Conservation (phyloP, 2,797 vertebrate genomes). For the Gobio occitaniae region DNA sequence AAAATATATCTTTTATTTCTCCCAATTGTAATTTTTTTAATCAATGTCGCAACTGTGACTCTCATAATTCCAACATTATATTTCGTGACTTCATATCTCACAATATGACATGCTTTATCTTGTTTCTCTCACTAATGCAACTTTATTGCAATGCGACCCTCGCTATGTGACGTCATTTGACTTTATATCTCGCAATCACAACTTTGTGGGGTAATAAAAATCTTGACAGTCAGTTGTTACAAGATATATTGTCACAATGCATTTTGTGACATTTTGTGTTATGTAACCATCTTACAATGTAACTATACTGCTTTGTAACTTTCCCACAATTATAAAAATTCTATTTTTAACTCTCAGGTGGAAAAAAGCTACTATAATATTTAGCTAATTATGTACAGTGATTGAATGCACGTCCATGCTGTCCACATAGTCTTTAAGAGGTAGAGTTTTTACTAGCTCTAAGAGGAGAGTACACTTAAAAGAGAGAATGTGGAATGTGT, state of each 20-base stretch:
- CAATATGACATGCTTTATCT: not conserved
- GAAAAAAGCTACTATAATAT: not conserved
- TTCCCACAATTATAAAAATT: not conserved
- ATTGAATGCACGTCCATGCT: not conserved
- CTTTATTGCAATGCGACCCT: not conserved
- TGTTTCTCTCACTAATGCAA: not conserved
- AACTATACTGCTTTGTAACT: not conserved
- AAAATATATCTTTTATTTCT: not conserved
- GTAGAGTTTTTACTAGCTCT: too few species aligned
- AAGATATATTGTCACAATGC: not conserved
- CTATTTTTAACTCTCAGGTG: not conserved
- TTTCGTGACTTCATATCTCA: not conserved
- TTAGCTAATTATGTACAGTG: not conserved
- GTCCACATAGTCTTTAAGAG: not conserved
- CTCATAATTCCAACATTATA: not conserved
- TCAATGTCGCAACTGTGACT: not conserved
- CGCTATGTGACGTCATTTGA: not conserved
- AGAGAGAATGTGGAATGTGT: constrained; percentile 21
- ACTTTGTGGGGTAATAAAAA: not conserved
- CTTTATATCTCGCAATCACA: not conserved
- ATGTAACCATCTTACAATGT: not conserved
- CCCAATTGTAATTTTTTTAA: not conserved
- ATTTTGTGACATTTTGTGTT: not conserved
- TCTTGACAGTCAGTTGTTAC: not conserved
- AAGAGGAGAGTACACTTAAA: not conserved